Base-by-base conservation (phyloP, 2,113 vertebrate genomes). In the Hippocampus barbouri region DNA sequence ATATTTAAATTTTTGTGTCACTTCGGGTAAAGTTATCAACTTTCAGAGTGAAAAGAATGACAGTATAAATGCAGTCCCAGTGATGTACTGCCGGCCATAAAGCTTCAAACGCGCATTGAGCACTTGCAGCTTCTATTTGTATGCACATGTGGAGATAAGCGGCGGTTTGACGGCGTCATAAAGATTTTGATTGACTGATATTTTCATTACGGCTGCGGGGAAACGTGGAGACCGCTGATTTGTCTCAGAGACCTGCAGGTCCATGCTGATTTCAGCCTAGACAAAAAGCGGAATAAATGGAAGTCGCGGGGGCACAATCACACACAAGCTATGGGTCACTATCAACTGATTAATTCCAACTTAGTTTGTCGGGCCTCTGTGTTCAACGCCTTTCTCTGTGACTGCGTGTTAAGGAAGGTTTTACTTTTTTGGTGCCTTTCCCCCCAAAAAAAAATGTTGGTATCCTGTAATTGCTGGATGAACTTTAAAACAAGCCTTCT, bases 271-370 rank as follows among this genome's bases (percentile, higher is more conserved):
- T 89, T 84, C 81, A 80, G 84, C 34, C 54, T 79, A 83, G 83
- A 87, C 83, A 82, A 87, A 85, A 86, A 85, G 84, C 80, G 77
- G 84, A 83, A 87, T 89, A 87, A 90, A 90, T 87, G 81, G 82
- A 87, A 88, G 85, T 84, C 82, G 77, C 80, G 34, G 86, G 86
- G 79, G 83, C 83, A 86, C 80, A 84, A 88, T 89, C 43, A 45
- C 86, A 86, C 86, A 87, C 86, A 86, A 88, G 89, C 86, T 84
- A 82, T 77, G 87, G 88, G 83, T 91, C 87, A 86, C 83, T 89
- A 91, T 91, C 85, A 88, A 85, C 87, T 86, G 87, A 91, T 90
- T 87, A 85, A 88, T 90, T 89, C 88, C 85, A 85, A 90, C 86
- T 85, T 85, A 80, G 82, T 80, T 84, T 84, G 80, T 82, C 85